Evolutionary conservation across 2,888 invertebrate species (phyloP).

Genomic region (Dichetophora obliterata): DNA sequence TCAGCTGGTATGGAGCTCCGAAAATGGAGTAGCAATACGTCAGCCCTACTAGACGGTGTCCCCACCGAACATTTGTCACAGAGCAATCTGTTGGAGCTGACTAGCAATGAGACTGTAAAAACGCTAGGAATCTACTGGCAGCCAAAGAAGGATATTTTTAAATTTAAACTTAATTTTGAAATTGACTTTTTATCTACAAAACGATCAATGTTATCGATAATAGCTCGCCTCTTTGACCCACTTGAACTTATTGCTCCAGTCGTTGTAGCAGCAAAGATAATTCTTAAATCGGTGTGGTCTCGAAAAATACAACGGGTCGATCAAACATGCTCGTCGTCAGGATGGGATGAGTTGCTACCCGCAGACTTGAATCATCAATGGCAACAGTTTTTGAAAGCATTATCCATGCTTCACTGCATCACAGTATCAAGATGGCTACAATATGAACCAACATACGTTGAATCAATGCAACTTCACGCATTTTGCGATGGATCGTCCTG

Average conservation of each 20-base stretch:
- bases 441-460: conserved; percentile 10
- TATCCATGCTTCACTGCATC: too few species aligned
- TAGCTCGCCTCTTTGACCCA: conserved; percentile 23
- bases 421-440: conserved; percentile 10
- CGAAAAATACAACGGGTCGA: background rate
- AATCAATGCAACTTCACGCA: conserved; percentile 26
- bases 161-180: conserved; percentile 18
- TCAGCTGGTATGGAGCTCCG: conserved; percentile 34
- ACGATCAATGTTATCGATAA: conserved; percentile 26
- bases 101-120: background rate
- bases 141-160: conserved; percentile 8
- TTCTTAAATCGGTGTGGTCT: too few species aligned
- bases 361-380: too few species aligned
- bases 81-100: background rate
- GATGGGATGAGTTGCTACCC: too few species aligned
- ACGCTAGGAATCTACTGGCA: background rate
- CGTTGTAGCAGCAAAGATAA: too few species aligned
- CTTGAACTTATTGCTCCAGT: conserved; percentile 9
- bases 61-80: background rate
- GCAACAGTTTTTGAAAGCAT: too few species aligned
- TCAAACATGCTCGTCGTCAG: too few species aligned
- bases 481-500: conserved; percentile 28
- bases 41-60: background rate
- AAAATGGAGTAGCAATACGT: conserved; percentile 11
- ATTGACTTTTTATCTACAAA: conserved; percentile 3